Evolutionary conservation across 37 sponge, comb jelly and placozoan species (phyloP).

Genomic region (Axinella damicornis): DNA sequence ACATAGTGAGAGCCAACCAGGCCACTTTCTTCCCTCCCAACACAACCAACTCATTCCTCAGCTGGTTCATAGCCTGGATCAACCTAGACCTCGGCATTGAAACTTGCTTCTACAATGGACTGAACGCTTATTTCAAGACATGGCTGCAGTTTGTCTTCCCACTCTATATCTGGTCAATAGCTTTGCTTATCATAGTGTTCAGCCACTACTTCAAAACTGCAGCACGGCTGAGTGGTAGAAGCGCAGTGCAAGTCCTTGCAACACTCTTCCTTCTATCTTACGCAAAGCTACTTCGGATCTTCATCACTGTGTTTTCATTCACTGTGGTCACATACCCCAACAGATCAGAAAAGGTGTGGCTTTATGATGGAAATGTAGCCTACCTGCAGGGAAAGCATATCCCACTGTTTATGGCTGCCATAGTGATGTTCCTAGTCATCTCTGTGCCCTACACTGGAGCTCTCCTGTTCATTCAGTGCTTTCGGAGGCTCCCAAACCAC

Average conservation of each 20-base stretch:
- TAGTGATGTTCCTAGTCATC: neutral
- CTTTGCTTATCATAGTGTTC: neutral
- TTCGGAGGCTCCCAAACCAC: neutral
- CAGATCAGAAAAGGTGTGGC: neutral
- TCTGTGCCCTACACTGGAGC: conserved; percentile 6
- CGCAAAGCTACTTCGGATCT: conserved; percentile 22
- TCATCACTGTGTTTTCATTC: neutral
- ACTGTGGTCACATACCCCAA: neutral
- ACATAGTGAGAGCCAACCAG: too few relatives aligned
- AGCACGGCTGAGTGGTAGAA: conserved; percentile 1
- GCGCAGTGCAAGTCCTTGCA: conserved; percentile 35
- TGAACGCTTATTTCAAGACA: conserved; percentile 1
- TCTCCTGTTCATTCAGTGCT: conserved; percentile 10
- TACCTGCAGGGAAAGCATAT: conserved; percentile 12
- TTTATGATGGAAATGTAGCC: conserved; percentile 28
- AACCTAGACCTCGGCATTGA: conserved; percentile 20
- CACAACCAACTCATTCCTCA: neutral
- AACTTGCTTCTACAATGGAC: conserved; percentile 14
- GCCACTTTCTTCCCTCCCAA: too few relatives aligned
- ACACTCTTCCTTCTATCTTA: conserved; percentile 40
- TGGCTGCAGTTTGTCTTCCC: conserved; percentile 40
- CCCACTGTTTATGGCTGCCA: neutral
- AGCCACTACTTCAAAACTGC: neutral
- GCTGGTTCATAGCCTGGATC: conserved; percentile 8
- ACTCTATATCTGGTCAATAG: conserved; percentile 5